A percentile compares a stretch with the other conserved stretches of the same genome.
These are phyloP conservation scores for Gallinago media DNA, from an alignment of 2,113 vertebrate genomes.

Conservation along the genomic window DNA sequence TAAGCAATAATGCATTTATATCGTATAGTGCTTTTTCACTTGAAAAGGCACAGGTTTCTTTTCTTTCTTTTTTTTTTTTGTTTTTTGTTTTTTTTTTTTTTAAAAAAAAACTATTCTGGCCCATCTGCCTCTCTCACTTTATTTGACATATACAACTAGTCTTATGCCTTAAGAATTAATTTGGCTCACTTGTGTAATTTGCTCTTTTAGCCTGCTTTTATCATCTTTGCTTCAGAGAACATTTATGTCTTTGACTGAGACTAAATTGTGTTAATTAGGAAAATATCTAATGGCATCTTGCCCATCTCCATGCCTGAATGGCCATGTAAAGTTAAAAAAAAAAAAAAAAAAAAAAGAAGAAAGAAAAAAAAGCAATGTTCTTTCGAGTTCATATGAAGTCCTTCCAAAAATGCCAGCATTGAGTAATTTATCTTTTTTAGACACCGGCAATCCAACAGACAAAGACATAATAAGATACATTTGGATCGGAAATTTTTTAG, in stretches of 20 bases:
- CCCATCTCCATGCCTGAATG: slow-evolving; percentile 25
- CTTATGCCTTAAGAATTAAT: slow-evolving; percentile 16
- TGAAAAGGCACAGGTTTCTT: background rate
- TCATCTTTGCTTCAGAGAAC: slow-evolving; percentile 37
- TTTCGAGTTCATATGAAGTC: background rate
- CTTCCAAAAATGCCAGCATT: background rate
- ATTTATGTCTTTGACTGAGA: slow-evolving; percentile 18
- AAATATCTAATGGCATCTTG: slow-evolving; percentile 49
- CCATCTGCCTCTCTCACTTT: background rate
- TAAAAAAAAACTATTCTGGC: background rate
- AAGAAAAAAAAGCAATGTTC: background rate
- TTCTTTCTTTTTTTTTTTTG: background rate
- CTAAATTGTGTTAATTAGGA: slow-evolving; percentile 65
- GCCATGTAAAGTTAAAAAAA: background rate
- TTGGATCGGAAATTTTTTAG: background rate
- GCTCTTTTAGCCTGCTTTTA: slow-evolving; percentile 43
- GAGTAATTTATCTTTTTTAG: background rate
- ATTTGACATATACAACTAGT: background rate
- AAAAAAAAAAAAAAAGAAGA: background rate
- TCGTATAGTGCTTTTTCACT: background rate
- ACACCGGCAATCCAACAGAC: background rate
- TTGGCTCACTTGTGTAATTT: slow-evolving; percentile 33
- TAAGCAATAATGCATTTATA: background rate
- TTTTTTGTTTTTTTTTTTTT: too few relatives aligned
- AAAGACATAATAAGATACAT: background rate